phyloP scores from a whole-genome alignment of 2,888 invertebrate genomes.

The Priocnemis perturbator region DNA sequence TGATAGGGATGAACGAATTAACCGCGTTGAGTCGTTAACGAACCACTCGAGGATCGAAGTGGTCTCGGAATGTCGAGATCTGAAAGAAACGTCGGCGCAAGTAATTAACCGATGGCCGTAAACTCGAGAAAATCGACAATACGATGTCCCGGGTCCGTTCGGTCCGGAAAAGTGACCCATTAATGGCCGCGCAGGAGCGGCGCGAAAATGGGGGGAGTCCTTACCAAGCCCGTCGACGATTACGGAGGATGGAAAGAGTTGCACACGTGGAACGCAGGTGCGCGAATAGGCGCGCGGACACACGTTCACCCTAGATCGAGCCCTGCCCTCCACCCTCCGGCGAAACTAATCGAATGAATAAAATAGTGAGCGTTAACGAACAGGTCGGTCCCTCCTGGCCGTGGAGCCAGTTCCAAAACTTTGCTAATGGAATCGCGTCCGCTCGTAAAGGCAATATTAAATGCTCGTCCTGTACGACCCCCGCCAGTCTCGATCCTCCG shows the following conservation, averaged over 20 bases:
- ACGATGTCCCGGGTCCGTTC: background rate
- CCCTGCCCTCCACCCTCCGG: conserved; percentile 39
- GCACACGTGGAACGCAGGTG: conserved; percentile 4
- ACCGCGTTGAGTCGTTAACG: background rate
- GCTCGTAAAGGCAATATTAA: conserved; percentile 69
- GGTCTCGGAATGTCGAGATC: background rate
- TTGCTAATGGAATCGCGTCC: conserved; percentile 68
- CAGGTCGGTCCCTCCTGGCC: conserved; percentile 58
- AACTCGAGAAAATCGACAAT: too few relatives aligned
- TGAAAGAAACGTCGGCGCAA: too few relatives aligned
- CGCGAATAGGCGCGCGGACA: conserved; percentile 4
- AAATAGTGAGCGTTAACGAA: conserved; percentile 69
- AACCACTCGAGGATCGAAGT: background rate
- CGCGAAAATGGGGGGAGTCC: conserved; percentile 34
- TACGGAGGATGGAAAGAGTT: background rate
- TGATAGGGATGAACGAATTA: background rate
- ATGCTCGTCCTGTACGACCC: conserved; percentile 45
- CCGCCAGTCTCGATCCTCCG: conserved; percentile 29
- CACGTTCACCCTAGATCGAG: background rate
- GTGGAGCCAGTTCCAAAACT: conserved; percentile 54
- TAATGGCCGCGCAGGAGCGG: conserved; percentile 40
- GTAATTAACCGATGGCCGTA: too few relatives aligned
- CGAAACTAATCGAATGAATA: conserved; percentile 69
- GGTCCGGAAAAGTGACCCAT: conserved; percentile 31
- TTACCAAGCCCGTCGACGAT: conserved; percentile 10